phyloP scores from a whole-genome alignment of 1,140 invertebrate species.

The Drosophila sucinea region DNA sequence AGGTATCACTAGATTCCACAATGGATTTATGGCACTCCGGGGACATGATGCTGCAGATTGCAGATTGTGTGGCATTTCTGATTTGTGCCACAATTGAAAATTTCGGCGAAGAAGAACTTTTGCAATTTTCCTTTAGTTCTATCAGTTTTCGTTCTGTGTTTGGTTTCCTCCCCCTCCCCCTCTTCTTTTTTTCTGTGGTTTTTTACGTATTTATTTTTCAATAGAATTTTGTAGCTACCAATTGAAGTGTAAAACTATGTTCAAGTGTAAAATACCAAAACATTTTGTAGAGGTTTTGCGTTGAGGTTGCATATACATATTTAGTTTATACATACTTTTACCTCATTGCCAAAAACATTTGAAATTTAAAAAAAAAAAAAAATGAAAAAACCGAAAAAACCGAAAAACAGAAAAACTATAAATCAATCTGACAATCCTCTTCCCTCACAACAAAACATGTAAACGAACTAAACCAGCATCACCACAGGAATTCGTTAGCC shows the following conservation, averaged over 20 bases:
- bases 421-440: conserved; percentile 58
- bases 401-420: conserved; percentile 28
- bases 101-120: conserved; percentile 48
- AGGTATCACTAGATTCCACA: conserved; percentile 68
- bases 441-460: conserved; percentile 26
- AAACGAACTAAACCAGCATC: conserved; percentile 51
- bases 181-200: conserved; percentile 8
- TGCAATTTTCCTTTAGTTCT: conserved; percentile 37
- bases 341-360: conserved; percentile 1
- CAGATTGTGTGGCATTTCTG: conserved; percentile 70
- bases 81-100: conserved; percentile 66
- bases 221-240: conserved; percentile 11
- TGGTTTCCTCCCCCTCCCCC: not conserved
- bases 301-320: conserved; percentile 2
- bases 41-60: conserved; percentile 37
- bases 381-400: not conserved
- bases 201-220: conserved; percentile 28
- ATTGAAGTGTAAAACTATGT: conserved; percentile 13
- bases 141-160: conserved; percentile 5
- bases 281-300: conserved; percentile 1
- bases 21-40: conserved; percentile 75
- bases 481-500: conserved; percentile 69
- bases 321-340: conserved; percentile 6
- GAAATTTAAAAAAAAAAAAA: not conserved
- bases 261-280: conserved; percentile 9